Evolutionary conservation across 2,888 invertebrate genomes (phyloP), one percentile per base, ranked within the genome.

Genomic region (Xestia ashworthii): DNA sequence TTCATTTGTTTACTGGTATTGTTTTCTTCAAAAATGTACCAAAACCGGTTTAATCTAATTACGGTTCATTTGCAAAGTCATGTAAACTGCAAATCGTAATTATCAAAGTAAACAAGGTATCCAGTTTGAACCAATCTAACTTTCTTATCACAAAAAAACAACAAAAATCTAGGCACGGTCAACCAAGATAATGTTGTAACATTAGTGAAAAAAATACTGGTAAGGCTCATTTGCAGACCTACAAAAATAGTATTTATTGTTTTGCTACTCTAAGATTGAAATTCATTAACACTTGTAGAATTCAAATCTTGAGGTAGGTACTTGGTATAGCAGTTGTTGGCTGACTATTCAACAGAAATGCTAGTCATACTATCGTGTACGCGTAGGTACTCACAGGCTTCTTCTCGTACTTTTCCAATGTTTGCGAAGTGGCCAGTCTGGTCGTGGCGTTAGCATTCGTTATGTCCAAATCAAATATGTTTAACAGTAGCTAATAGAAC

Each of bases 371-470:
- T 69, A 69, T 73, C 84, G 77, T 81, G 81, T 76, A 76, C 74
- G 71, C 69, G 77, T n/a, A n/a, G n/a, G n/a, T 81, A 81, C 85
- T 73, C 82, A 81, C 80, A 68, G 75, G 74, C 80, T 88, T 88
- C 62, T 60, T 88, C 64, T 62, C 87, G 96, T 96, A 96, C 89
- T 96, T 96, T 96, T 96, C 96, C 96, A 88, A 92, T 95, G 93
- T 96, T 96, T 95, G 93, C 92, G 16, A 82, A 87, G 87, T 79
- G 81, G 85, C 87, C 87, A 86, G 90, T 85, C 91, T 87, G 84
- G 89, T 89, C 90, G 88, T 90, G 91, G 92, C 90, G 92, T 93
- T 90, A 90, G 89, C 92, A 88, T 80, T 89, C 82, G 90, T 93
- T 92, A 93, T 92, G 89, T 91, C 89, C 92, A 95, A 93, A 92